Evolutionary conservation across 2,888 invertebrate species (phyloP), one percentile per base, ranked within the genome.

Genomic region (Dusona sp.): DNA sequence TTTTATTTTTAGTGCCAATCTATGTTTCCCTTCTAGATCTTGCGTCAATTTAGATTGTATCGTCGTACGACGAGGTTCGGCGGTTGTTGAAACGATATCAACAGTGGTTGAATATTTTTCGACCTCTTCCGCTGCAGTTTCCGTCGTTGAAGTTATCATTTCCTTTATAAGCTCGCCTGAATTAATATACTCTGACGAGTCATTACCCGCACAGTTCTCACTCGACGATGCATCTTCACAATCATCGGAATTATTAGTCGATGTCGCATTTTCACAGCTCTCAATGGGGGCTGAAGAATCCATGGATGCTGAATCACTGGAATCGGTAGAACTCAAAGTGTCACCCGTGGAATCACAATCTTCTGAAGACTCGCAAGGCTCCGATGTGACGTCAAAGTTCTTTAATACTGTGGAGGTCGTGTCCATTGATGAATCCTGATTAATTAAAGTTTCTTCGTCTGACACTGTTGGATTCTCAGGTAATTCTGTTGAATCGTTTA

Each of bases 1-100:
- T 70, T 88, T 89, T 19, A 91, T 88, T 65, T 80, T 89, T 77
- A 90, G 80, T 16, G 82, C 85, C 6, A 90, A 64, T 57, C 78
- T 83, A 45, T 85, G 87, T 33, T 73, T 48, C 77, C 42, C 25
- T 57, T 42, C 74, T 4, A 77, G 38, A 36, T 45, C n/a, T 22
- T 57, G 13, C 2, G 78, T 45, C 42, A 22, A 36, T 3, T 82
- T 72, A 42, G 83, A 42, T 3, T 29, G 3, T 16, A 61, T 29
- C 1, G 84, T 86, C 19, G 77, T 88, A 45, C 77, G 79, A 19
- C 74, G 87, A 3, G 83, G 75, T 16, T 82, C 88, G 7, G 38
- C 48, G 1, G 70, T 86, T 48, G 72, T 68, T 25, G 85, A 48
- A 22, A 87, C 16, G 22, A 75, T 79, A 16, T 61, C 51, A 13